A percentile compares a stretch with the other conserved stretches of the same genome.
Evolutionary conservation across 2,113 vertebrate species (phyloP).

Genomic region (Calyptommatus sinebrachiatus): DNA sequence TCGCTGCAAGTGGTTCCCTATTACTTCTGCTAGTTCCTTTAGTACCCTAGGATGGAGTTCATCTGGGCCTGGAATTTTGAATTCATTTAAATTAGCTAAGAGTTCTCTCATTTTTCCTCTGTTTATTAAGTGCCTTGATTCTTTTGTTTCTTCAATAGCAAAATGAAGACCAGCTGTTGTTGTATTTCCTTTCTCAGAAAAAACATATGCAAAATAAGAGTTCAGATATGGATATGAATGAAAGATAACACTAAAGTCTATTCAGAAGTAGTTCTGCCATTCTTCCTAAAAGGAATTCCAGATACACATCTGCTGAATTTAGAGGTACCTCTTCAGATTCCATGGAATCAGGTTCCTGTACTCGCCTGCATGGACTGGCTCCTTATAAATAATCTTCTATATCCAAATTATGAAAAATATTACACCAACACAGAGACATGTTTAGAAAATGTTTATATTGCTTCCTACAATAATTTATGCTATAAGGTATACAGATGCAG

Average conservation of each 20-base stretch:
- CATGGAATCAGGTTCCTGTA: background rate
- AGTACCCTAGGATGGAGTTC: no score
- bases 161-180: no score
- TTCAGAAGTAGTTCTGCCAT: constrained; percentile 1
- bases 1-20: no score
- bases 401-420: background rate
- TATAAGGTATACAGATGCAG: background rate
- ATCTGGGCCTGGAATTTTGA: no score
- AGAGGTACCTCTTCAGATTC: background rate
- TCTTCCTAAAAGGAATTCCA: background rate
- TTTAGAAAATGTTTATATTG: constrained; percentile 3
- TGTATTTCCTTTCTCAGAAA: no score
- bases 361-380: background rate
- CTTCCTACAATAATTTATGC: background rate
- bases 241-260: background rate
- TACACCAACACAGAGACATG: background rate
- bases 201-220: no score
- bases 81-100: no score
- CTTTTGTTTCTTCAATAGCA: no score
- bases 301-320: accelerated
- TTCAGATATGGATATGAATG: background rate
- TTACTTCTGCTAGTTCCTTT: no score
- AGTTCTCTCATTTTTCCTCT: no score
- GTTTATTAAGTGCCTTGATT: no score
- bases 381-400: background rate